These are phyloP conservation scores for Paratilapia polleni DNA, from an alignment of 2,113 vertebrate species.

Conservation along the genomic window DNA sequence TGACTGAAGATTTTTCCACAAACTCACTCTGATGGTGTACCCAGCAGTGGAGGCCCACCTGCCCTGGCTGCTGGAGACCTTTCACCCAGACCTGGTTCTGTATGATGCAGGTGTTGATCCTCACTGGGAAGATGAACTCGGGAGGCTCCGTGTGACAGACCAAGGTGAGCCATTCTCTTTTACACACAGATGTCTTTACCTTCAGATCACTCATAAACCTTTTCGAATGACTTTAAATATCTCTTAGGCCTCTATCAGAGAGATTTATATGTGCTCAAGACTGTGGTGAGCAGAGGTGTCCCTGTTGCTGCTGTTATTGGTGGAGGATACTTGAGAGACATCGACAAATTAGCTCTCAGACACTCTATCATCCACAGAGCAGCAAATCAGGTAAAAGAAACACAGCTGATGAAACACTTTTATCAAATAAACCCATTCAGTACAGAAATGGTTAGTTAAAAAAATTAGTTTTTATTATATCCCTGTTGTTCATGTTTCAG, in stretches of 20 bases:
- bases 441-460: background rate
- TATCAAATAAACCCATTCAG: background rate
- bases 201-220: background rate
- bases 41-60: slow-evolving; percentile 64
- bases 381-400: slow-evolving; percentile 60
- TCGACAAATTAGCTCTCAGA: slow-evolving; percentile 62
- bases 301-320: slow-evolving; percentile 71
- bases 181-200: background rate
- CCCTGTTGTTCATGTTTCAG: slow-evolving; percentile 42
- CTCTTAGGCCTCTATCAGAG: slow-evolving; percentile 65
- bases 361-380: slow-evolving; percentile 77
- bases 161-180: slow-evolving; percentile 36
- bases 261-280: slow-evolving; percentile 70
- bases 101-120: slow-evolving; percentile 73
- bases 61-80: slow-evolving; percentile 67
- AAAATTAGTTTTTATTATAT: background rate
- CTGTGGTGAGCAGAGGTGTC: slow-evolving; percentile 57
- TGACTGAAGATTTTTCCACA: background rate
- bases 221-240: background rate
- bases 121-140: slow-evolving; percentile 71
- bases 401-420: background rate
- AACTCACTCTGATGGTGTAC: background rate
- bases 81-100: slow-evolving; percentile 69
- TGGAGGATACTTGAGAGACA: slow-evolving; percentile 70
- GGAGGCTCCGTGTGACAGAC: slow-evolving; percentile 70